These are phyloP conservation scores for Spondyliosoma cantharus DNA, from an alignment of 2,797 vertebrate species.

Conservation along the genomic window DNA sequence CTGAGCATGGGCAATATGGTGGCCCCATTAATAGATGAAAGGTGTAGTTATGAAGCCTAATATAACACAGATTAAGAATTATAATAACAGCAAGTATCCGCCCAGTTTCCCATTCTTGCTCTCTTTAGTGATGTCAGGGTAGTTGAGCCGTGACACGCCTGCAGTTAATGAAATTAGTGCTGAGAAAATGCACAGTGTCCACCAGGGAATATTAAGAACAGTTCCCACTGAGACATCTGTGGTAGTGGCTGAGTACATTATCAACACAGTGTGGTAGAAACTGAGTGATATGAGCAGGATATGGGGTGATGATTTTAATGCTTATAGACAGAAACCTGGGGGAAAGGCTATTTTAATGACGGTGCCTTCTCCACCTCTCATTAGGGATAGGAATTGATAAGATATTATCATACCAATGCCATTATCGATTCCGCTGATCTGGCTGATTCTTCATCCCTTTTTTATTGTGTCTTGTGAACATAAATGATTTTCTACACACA, in stretches of 20 bases:
- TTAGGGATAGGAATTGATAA: no score
- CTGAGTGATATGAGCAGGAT: constrained; percentile 56
- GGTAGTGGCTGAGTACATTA: constrained; percentile 64
- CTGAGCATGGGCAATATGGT: constrained; percentile 12
- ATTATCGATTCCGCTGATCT: no score
- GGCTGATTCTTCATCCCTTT: no score
- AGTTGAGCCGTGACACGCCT: constrained; percentile 67
- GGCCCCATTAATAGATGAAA: constrained; percentile 37
- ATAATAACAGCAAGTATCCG: constrained; percentile 33
- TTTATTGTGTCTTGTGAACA: no score
- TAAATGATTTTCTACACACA: no score
- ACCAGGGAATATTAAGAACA: constrained; percentile 73
- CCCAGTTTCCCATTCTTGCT: constrained; percentile 42
- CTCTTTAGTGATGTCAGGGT: constrained; percentile 60
- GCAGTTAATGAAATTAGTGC: constrained; percentile 78
- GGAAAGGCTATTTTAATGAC: constrained; percentile 55
- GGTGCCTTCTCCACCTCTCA: constrained; percentile 25
- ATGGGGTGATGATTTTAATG: constrained; percentile 42
- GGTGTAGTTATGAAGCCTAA: constrained; percentile 51
- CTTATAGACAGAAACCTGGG: constrained; percentile 28
- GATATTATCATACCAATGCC: no score
- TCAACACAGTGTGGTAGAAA: constrained; percentile 49
- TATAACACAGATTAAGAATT: constrained; percentile 46
- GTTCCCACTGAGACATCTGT: constrained; percentile 65
- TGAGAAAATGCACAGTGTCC: constrained; percentile 64